phyloP scores from a whole-genome alignment of 1,140 invertebrate genomes.

The honey bee (Apis mellifera) region DNA sequence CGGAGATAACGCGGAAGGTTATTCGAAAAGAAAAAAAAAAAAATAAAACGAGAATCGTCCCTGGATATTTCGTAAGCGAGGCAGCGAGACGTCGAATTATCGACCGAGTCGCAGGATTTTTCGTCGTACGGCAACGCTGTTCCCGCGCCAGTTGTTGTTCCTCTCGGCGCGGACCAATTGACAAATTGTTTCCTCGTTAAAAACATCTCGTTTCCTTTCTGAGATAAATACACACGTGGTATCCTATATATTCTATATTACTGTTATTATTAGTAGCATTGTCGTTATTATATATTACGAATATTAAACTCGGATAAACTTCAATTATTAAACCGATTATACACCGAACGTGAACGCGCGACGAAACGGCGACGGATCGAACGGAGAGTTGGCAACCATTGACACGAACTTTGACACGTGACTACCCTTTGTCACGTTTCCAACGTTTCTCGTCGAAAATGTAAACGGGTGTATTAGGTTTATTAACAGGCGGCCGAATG shows the following conservation, averaged over 20 bases:
- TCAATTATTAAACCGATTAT: too few relatives aligned
- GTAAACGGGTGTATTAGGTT: too few relatives aligned
- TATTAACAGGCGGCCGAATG: not conserved
- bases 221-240: not conserved
- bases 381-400: too few relatives aligned
- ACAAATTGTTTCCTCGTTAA: constrained; percentile 3
- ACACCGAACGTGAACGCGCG: too few relatives aligned
- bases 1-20: not conserved
- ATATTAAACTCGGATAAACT: too few relatives aligned
- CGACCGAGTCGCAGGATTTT: not conserved
- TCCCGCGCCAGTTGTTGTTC: not conserved
- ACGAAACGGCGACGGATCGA: too few relatives aligned
- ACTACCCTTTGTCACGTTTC: not conserved
- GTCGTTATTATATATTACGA: too few relatives aligned
- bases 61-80: too few relatives aligned
- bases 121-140: too few relatives aligned
- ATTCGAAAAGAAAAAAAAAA: not conserved
- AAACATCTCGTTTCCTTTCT: constrained; percentile 5
- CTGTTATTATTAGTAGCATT: too few relatives aligned
- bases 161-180: not conserved
- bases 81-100: too few relatives aligned
- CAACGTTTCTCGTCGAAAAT: not conserved
- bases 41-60: not conserved
- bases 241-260: too few relatives aligned
- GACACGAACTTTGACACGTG: not conserved